Percentiles rank a stretch among this genome's conserved stretches.
These are phyloP conservation scores for Streblospio benedicti DNA, from an alignment of 1,140 invertebrate genomes.

Conservation along the genomic window DNA sequence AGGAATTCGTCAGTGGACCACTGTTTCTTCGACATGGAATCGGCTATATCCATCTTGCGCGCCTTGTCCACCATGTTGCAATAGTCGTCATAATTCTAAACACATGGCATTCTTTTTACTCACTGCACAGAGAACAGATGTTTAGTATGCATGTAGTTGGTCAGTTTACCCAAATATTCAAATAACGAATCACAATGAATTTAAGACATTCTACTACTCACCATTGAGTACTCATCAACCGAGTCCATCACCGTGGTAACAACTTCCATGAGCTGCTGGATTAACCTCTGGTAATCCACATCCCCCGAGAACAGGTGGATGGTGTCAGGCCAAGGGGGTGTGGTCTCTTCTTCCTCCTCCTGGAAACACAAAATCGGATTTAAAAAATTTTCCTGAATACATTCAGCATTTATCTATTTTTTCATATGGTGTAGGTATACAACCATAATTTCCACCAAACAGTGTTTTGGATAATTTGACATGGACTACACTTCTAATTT, in stretches of 20 bases:
- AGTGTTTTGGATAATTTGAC: too few relatives aligned
- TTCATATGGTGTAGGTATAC: too few relatives aligned
- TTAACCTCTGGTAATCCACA: constrained; percentile 33
- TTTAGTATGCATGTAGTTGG: too few relatives aligned
- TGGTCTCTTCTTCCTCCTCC: constrained; percentile 24
- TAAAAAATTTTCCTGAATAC: too few relatives aligned
- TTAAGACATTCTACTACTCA: too few relatives aligned
- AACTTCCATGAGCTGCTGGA: constrained; percentile 31
- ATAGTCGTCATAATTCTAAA: constrained; percentile 42
- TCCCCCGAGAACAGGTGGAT: constrained; percentile 41
- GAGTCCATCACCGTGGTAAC: constrained; percentile 35
- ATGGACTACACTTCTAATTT: too few relatives aligned
- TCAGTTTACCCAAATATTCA: too few relatives aligned
- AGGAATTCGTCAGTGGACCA: constrained; percentile 45
- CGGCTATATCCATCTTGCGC: constrained; percentile 33
- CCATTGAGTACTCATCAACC: constrained; percentile 31
- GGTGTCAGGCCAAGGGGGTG: constrained; percentile 37
- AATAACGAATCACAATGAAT: too few relatives aligned
- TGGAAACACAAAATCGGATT: too few relatives aligned
- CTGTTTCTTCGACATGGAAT: constrained; percentile 30
- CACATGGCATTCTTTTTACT: too few relatives aligned
- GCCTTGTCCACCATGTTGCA: constrained; percentile 44
- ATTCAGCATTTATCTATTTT: too few relatives aligned
- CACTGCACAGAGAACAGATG: not conserved
- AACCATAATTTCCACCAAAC: too few relatives aligned